Conservation (phyloP, 2,888 invertebrate genomes). For the Lasioglossum oenotherae region DNA sequence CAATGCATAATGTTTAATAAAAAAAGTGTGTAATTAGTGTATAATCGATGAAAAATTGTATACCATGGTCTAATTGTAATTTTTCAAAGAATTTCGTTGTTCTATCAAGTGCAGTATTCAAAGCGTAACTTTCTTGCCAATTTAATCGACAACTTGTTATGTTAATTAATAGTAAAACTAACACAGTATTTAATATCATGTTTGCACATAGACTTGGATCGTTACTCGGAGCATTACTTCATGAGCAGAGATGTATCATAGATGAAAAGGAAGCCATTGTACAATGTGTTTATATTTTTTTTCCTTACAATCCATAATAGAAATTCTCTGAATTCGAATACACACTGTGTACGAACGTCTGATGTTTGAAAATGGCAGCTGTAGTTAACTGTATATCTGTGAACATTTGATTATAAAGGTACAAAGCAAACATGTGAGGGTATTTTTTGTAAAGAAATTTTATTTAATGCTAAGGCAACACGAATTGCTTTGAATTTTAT, state of each 20-base stretch:
- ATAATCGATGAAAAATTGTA: constrained; percentile 5
- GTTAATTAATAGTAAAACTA: constrained; percentile 48
- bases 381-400: not conserved
- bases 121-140: constrained; percentile 1
- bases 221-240: not conserved
- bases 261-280: not conserved
- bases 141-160: constrained; percentile 14
- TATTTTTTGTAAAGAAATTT: constrained; percentile 3
- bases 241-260: constrained; percentile 4
- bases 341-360: not conserved
- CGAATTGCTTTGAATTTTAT: constrained; percentile 83
- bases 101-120: constrained; percentile 57
- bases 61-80: constrained; percentile 70
- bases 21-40: not conserved
- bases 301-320: constrained; percentile 1
- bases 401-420: not conserved
- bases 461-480: not conserved
- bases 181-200: constrained; percentile 45
- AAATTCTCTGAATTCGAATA: constrained; percentile 10
- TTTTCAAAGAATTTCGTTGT: constrained; percentile 65
- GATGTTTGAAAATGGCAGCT: not conserved
- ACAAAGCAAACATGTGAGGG: not conserved
- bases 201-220: constrained; percentile 1
- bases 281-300: constrained; percentile 63
- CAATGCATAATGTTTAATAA: not conserved